Base-by-base conservation (phyloP, 2,113 vertebrate species). In the Petrocephalus zakoni region DNA sequence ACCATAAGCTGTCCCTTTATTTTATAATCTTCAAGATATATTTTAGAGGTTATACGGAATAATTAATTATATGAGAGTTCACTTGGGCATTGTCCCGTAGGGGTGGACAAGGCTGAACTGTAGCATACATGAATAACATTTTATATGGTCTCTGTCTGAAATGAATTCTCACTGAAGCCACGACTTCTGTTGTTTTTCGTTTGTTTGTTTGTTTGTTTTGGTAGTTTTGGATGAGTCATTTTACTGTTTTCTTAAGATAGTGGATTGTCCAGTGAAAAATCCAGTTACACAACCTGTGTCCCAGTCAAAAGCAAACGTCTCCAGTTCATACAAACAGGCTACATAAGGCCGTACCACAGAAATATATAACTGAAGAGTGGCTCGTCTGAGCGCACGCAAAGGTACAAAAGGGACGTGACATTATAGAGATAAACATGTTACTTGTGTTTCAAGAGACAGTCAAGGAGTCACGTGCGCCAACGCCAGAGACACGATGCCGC, bases 161-260 rank as follows among this genome's bases (percentile, higher is more conserved):
- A 85, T 85, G 82, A 84, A 51, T 83, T 51, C 81, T 51, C 47
- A 84, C 13, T 84, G 81, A 84, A n/a, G 5, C 42, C 72, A 37
- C 19, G 3, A 13, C 34, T 78, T 85, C 47, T 49, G 4, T 19
- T 85, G 11, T 13, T 85, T n/a, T 9, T n/a, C n/a, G n/a, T n/a
- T 51, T 47, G n/a, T 64, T 25, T 64, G n/a, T 2, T 61, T 61
- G 58, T 8, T 64, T 64, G 58, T 83, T 68, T 68, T 68, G 61
- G n/a, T 68, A n/a, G 25, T 83, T 82, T 82, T 46, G 46, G 46
- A 82, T 3, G 47, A 83, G 47, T 47, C 7, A 83, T 47, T 25
- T 25, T n/a, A 42, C 72, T 85, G n/a, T 10, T 85, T 49, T n/a
- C 42, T 51, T 49, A 85, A 84, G 22, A 29, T 34, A 78, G 72